Percentiles rank a stretch among this genome's conserved stretches.
Evolutionary conservation across 2,888 invertebrate species (phyloP).

Genomic region (Zygogramma bicolorata): DNA sequence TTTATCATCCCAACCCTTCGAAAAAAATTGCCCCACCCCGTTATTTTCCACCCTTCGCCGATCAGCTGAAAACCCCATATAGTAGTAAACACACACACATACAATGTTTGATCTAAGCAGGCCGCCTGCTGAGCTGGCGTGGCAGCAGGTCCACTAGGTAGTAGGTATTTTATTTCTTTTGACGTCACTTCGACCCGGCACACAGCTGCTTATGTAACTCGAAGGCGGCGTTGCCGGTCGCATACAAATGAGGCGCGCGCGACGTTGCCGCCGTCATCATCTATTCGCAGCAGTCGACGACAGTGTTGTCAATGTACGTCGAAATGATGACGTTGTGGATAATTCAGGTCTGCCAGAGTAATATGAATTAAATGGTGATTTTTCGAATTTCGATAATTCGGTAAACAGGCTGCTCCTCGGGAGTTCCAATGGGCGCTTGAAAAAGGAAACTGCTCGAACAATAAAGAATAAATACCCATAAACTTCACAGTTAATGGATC

Average conservation of each 20-base stretch:
- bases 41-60: not conserved
- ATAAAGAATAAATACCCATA: no score
- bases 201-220: conserved; percentile 63
- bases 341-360: no score
- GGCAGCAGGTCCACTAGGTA: conserved; percentile 5
- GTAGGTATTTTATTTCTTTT: conserved; percentile 37
- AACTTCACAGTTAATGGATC: no score
- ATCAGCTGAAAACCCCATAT: not conserved
- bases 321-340: no score
- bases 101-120: conserved; percentile 1
- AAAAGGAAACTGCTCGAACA: no score
- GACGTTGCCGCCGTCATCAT: conserved; percentile 37
- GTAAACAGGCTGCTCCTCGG: no score
- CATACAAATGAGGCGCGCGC: conserved; percentile 42
- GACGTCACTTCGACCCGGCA: conserved; percentile 61
- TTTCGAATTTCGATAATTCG: no score
- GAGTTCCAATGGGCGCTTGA: no score
- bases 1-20: not conserved
- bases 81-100: not conserved
- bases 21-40: not conserved
- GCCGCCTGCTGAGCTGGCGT: conserved; percentile 9
- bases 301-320: no score
- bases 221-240: conserved; percentile 58
- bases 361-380: no score
- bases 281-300: no score